A percentile compares a stretch with the other conserved stretches of the same genome.
These are phyloP conservation scores for Caenorhabditis angaria DNA, from an alignment of 2,888 invertebrate species.

Conservation along the genomic window DNA sequence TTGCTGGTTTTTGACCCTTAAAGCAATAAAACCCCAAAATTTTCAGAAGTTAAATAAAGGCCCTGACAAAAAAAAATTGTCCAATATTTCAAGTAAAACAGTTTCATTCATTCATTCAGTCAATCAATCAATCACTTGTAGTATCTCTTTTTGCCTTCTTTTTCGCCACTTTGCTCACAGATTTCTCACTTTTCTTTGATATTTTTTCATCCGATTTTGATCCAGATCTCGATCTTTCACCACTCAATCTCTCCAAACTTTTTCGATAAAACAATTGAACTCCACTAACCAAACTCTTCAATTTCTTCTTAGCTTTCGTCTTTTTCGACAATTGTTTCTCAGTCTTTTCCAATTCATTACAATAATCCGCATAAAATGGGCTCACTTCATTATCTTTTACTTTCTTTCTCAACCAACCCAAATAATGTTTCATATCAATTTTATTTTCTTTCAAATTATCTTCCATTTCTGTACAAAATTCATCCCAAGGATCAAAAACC, in stretches of 20 bases:
- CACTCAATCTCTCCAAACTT: constrained; percentile 4
- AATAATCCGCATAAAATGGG: not conserved
- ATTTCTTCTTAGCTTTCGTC: not conserved
- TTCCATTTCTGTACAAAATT: not conserved
- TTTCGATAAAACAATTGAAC: not conserved
- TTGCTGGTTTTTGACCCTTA: too few species aligned
- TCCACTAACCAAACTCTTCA: not conserved
- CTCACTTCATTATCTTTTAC: not conserved
- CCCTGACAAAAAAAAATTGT: too few species aligned
- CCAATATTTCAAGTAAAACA: too few species aligned
- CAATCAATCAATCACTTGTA: too few species aligned
- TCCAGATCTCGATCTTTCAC: not conserved
- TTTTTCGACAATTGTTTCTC: not conserved
- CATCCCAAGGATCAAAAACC: not conserved
- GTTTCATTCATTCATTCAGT: too few species aligned
- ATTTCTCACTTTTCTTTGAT: not conserved
- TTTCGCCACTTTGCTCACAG: too few species aligned
- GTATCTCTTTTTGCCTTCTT: too few species aligned
- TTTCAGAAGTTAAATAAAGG: too few species aligned
- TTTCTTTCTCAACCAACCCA: not conserved
- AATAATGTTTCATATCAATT: not conserved
- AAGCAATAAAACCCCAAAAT: too few species aligned
- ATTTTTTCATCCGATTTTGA: not conserved
- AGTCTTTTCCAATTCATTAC: not conserved
- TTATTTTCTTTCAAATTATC: not conserved